phyloP scores from a whole-genome alignment of 2,113 vertebrate species.

The Toxostoma redivivum region DNA sequence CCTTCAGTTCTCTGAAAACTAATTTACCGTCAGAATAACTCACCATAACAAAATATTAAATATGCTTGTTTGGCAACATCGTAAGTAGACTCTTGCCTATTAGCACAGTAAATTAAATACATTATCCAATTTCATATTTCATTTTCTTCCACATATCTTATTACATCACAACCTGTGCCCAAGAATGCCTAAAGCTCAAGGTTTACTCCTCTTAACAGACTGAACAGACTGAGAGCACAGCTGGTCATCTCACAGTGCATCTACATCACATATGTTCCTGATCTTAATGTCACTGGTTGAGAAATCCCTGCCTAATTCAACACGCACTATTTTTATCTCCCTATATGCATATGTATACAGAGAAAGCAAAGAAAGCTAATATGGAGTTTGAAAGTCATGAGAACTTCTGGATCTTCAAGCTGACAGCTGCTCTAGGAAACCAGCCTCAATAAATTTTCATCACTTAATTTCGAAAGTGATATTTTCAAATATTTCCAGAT shows the following conservation, averaged over 20 bases:
- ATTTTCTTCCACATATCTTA: conserved; percentile 13
- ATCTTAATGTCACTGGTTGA: not conserved
- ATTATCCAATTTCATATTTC: conserved; percentile 41
- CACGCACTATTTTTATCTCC: not conserved
- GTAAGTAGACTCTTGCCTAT: not conserved
- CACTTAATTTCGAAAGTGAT: not conserved
- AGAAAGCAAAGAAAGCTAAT: not conserved
- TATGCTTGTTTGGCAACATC: conserved; percentile 13
- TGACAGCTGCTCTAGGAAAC: not conserved
- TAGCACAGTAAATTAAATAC: conserved; percentile 28
- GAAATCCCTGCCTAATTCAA: not conserved
- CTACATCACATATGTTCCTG: conserved; percentile 10
- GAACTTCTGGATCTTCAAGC: not conserved
- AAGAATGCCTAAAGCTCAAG: conserved; percentile 16
- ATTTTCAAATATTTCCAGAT: not conserved
- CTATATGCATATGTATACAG: not conserved
- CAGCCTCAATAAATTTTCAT: not conserved
- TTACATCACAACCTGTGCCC: not conserved
- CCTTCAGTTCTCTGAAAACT: not conserved
- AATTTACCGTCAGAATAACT: not conserved
- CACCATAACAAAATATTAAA: conserved; percentile 18
- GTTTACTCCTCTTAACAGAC: not conserved
- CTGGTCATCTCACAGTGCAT: conserved; percentile 32
- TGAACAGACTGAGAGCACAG: conserved; percentile 34
- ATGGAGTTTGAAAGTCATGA: not conserved